A percentile compares a stretch with the other conserved stretches of the same genome.
These are phyloP conservation scores for Nineta flava DNA, from an alignment of 2,888 invertebrate genomes.

Conservation along the genomic window DNA sequence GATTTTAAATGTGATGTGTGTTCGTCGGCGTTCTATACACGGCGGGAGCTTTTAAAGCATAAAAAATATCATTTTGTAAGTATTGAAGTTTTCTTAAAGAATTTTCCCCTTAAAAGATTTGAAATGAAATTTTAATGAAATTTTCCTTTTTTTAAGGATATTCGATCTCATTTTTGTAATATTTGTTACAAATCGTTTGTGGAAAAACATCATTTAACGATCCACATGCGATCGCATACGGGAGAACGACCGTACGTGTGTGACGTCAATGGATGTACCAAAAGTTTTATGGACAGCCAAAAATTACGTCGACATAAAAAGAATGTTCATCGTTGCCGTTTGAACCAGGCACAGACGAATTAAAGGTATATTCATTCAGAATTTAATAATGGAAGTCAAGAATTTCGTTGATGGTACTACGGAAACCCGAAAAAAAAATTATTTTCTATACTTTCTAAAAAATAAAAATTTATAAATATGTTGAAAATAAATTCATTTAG, in stretches of 20 bases:
- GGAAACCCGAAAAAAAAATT: too few relatives aligned
- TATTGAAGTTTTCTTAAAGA: not conserved
- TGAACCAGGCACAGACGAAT: too few relatives aligned
- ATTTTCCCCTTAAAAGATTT: too few relatives aligned
- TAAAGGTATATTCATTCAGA: too few relatives aligned
- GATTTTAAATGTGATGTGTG: conserved; percentile 19
- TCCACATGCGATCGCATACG: conserved; percentile 19
- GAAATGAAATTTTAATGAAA: too few relatives aligned
- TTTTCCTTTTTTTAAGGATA: conserved; percentile 17
- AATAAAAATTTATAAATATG: too few relatives aligned
- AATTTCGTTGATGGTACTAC: too few relatives aligned
- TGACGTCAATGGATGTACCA: conserved; percentile 17
- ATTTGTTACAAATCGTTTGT: conserved; percentile 21
- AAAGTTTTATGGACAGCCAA: conserved; percentile 20
- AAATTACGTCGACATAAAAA: conserved; percentile 18
- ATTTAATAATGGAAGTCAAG: too few relatives aligned
- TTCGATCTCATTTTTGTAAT: conserved; percentile 18
- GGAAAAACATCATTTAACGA: conserved; percentile 21
- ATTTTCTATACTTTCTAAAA: too few relatives aligned
- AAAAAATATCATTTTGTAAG: conserved; percentile 20
- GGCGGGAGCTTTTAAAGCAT: conserved; percentile 19
- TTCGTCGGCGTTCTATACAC: conserved; percentile 19
- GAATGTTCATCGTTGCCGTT: not conserved
- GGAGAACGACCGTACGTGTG: conserved; percentile 21
- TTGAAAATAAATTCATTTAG: too few relatives aligned